phyloP scores from a whole-genome alignment of 2,797 vertebrate species.

The Cynodonichthys magdalenae region DNA sequence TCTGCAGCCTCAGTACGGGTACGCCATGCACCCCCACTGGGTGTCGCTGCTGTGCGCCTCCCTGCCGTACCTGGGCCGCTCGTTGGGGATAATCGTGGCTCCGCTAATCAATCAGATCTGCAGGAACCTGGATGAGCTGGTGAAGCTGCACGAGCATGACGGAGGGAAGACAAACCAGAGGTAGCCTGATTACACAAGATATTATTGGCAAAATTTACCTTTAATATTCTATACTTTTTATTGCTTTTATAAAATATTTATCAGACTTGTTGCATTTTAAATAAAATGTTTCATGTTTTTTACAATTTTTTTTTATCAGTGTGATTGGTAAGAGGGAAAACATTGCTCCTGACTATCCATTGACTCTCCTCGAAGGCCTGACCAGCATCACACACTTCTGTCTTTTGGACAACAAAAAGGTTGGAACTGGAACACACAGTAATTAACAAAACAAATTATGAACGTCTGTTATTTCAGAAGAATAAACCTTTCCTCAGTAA shows the following conservation, averaged over 20 bases:
- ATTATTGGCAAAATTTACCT: neutral
- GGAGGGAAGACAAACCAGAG: conserved; percentile 81
- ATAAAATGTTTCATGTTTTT: neutral
- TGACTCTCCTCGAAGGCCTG: conserved; percentile 94
- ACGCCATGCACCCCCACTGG: conserved; percentile 95
- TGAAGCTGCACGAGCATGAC: conserved; percentile 91
- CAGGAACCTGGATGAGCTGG: conserved; percentile 94
- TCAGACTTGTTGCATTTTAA: neutral
- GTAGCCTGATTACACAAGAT: conserved; percentile 68
- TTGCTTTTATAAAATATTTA: neutral
- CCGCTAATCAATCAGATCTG: conserved; percentile 93
- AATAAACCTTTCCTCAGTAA: neutral
- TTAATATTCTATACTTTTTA: neutral
- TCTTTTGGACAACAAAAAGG: conserved; percentile 93
- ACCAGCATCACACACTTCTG: conserved; percentile 95
- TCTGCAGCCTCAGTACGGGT: conserved; percentile 91
- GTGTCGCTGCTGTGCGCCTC: conserved; percentile 89
- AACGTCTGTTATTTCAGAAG: neutral
- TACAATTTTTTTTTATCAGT: conserved; percentile 63
- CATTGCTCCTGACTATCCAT: conserved; percentile 93
- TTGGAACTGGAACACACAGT: conserved; percentile 52
- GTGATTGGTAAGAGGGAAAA: conserved; percentile 87
- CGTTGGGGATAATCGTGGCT: conserved; percentile 91
- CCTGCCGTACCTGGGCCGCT: conserved; percentile 92
- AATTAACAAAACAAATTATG: neutral